phyloP scores from a whole-genome alignment of 2,113 vertebrate species.

The Oxygymnocypris stewartii region DNA sequence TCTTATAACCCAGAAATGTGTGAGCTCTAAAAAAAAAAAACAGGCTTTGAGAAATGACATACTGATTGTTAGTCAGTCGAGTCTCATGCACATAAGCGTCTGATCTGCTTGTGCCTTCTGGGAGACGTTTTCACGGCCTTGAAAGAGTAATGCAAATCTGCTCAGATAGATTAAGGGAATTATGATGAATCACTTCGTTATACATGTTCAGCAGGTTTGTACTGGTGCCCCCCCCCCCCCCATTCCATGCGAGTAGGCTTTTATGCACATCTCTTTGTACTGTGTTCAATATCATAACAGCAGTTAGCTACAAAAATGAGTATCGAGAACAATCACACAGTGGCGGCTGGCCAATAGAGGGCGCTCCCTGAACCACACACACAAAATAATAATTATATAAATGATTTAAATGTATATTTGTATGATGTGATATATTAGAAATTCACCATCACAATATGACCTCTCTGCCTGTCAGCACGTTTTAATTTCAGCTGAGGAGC shows the following conservation, averaged over 20 bases:
- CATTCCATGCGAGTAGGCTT: neutral
- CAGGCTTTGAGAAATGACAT: conserved; percentile 13
- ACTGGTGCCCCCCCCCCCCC: neutral
- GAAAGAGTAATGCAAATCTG: conserved; percentile 28
- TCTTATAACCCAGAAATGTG: conserved; percentile 18
- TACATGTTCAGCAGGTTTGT: conserved; percentile 12
- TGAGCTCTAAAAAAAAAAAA: conserved; percentile 26
- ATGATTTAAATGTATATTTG: too few species aligned
- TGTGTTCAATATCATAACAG: neutral
- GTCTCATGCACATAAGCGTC: neutral
- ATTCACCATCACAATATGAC: too few species aligned
- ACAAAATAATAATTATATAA: too few species aligned
- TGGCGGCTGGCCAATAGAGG: too few species aligned
- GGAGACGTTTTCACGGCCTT: conserved; percentile 1
- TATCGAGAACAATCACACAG: neutral
- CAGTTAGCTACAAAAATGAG: neutral
- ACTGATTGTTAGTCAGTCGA: conserved; percentile 25
- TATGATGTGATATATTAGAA: too few species aligned
- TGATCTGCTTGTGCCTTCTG: conserved; percentile 16
- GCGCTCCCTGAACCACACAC: too few species aligned
- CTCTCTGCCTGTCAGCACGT: too few species aligned
- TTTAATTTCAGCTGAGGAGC: too few species aligned
- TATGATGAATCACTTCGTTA: conserved; percentile 7
- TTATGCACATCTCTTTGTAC: neutral
- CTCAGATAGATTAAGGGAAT: conserved; percentile 1